Evolutionary conservation across 2,888 invertebrate species (phyloP).

Genomic region (Octonoba sinensis): DNA sequence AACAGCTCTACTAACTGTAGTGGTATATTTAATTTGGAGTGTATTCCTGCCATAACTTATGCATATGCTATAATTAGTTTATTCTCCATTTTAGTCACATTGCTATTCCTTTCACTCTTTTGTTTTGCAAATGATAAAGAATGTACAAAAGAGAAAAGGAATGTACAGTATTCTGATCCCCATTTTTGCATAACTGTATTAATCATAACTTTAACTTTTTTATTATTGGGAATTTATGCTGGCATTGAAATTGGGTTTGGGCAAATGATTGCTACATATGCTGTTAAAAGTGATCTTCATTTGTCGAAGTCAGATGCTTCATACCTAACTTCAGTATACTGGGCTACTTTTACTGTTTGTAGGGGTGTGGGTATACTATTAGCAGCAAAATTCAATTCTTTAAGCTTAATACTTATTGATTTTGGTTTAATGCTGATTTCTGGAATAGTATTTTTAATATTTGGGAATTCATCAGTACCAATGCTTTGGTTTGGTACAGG

Average conservation of each 20-base stretch:
- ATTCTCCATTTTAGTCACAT: conserved; percentile 33
- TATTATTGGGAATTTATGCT: conserved; percentile 69
- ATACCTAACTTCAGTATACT: conserved; percentile 71
- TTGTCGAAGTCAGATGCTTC: conserved; percentile 63
- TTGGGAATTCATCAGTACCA: conserved; percentile 20
- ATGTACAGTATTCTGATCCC: conserved; percentile 8
- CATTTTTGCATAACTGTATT: conserved; percentile 10
- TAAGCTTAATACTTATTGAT: conserved; percentile 48
- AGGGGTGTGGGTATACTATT: conserved; percentile 71
- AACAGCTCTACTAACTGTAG: neutral
- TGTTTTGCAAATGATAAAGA: conserved; percentile 24
- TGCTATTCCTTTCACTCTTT: conserved; percentile 35
- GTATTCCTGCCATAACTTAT: conserved; percentile 23
- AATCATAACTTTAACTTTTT: conserved; percentile 15
- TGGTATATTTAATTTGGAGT: neutral
- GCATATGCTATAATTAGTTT: conserved; percentile 46
- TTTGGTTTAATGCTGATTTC: conserved; percentile 43
- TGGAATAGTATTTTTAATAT: conserved; percentile 30
- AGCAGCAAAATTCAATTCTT: conserved; percentile 49
- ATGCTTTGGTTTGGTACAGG: conserved; percentile 60
- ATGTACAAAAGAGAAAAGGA: conserved; percentile 6
- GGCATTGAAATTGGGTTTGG: conserved; percentile 73
- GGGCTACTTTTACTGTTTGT: conserved; percentile 72
- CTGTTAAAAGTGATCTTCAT: conserved; percentile 69
- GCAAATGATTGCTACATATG: conserved; percentile 72